Percentiles rank a stretch among this genome's conserved stretches.
Conservation (phyloP, 2,888 invertebrate genomes). For the Cerastis leucographa region DNA sequence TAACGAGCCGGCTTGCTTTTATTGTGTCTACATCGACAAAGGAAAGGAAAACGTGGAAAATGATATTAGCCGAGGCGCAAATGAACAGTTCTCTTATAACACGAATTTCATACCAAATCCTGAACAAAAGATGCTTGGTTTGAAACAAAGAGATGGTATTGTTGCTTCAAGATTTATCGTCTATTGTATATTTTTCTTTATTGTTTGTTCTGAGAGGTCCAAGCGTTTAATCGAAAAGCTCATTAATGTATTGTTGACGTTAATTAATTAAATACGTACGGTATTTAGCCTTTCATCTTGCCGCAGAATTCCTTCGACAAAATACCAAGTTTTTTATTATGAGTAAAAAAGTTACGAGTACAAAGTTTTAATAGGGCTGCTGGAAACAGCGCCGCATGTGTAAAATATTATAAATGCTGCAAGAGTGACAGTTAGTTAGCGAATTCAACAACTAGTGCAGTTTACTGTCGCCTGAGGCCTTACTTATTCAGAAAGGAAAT, state of each 20-base stretch:
- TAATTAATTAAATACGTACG: conserved; percentile 36
- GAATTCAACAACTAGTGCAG: conserved; percentile 8
- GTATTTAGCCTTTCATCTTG: conserved; percentile 26
- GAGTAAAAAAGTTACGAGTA: conserved; percentile 9
- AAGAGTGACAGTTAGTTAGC: conserved; percentile 34
- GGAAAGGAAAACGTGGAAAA: conserved; percentile 78
- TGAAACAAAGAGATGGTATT: conserved; percentile 44
- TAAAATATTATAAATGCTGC: conserved; percentile 31
- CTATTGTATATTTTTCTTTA: conserved; percentile 21
- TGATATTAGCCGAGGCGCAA: conserved; percentile 76
- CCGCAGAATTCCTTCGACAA: conserved; percentile 28
- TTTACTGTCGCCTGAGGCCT: conserved; percentile 12
- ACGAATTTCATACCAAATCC: conserved; percentile 53
- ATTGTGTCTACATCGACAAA: conserved; percentile 87
- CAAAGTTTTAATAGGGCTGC: conserved; percentile 24
- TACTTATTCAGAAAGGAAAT: neutral
- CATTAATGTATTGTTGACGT: conserved; percentile 35
- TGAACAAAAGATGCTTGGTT: conserved; percentile 51
- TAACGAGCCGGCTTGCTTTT: conserved; percentile 86
- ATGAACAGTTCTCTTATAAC: conserved; percentile 62
- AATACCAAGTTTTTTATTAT: conserved; percentile 31
- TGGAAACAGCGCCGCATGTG: neutral
- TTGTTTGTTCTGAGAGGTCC: conserved; percentile 27
- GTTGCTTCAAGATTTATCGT: conserved; percentile 40
- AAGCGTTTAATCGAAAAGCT: conserved; percentile 28